These are phyloP conservation scores for Helogale parvula DNA, from an alignment of 2,113 vertebrate genomes.

Conservation along the genomic window DNA sequence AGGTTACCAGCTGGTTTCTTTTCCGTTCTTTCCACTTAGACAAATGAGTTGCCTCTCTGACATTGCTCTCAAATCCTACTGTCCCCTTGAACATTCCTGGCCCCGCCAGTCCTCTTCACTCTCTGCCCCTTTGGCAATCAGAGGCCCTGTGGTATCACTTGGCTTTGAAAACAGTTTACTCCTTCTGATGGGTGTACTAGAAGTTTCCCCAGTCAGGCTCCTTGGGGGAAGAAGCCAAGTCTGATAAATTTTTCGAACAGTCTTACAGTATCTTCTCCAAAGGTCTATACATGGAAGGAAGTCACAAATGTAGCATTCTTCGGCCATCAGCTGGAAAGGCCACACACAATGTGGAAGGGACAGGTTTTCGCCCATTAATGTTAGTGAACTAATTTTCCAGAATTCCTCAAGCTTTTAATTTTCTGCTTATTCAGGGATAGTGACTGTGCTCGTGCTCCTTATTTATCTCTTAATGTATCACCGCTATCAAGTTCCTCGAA, in stretches of 20 bases:
- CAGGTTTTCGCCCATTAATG: not conserved
- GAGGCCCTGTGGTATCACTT: not conserved
- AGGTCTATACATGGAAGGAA: not conserved
- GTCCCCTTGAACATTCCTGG: not conserved
- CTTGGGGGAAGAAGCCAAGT: not conserved
- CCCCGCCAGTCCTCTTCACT: too few species aligned
- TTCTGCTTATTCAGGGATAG: slow-evolving; percentile 6
- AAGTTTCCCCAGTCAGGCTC: not conserved
- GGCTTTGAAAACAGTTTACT: not conserved
- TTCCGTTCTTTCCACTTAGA: not conserved
- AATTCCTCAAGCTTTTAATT: slow-evolving; percentile 18
- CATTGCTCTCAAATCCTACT: not conserved
- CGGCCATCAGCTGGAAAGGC: not conserved
- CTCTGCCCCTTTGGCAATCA: not conserved
- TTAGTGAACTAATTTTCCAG: not conserved
- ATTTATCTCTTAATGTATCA: slow-evolving; percentile 60
- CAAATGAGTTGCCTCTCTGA: not conserved
- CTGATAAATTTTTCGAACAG: not conserved
- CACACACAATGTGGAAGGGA: not conserved
- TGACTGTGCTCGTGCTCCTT: not conserved
- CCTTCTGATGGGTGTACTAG: not conserved
- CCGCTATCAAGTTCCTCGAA: not conserved
- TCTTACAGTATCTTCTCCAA: not conserved
- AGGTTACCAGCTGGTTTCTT: not conserved
- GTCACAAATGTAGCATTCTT: not conserved